Evolutionary conservation across 2,888 invertebrate species (phyloP).

Genomic region (Leistus spinibarbis): DNA sequence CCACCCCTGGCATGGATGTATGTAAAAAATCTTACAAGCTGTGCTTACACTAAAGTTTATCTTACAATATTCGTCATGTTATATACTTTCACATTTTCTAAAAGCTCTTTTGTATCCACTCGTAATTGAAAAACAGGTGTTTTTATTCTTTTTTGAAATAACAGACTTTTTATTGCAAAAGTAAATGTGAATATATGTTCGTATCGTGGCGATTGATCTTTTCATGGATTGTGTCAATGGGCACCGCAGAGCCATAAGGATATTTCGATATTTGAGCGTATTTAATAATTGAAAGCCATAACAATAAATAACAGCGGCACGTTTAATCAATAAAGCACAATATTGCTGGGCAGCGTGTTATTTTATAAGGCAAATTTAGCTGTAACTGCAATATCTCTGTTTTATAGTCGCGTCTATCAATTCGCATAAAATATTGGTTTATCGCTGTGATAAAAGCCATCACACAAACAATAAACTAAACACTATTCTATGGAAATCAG

Average conservation of each 20-base stretch:
- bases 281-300: slow-evolving; percentile 24
- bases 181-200: background rate
- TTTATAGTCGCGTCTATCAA: slow-evolving; percentile 13
- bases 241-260: background rate
- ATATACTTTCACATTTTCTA: too few species aligned
- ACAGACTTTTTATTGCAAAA: too few species aligned
- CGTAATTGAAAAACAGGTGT: too few species aligned
- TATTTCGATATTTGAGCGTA: slow-evolving; percentile 21
- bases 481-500: background rate
- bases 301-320: slow-evolving; percentile 21
- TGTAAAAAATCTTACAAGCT: too few species aligned
- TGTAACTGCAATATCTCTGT: background rate
- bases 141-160: too few species aligned
- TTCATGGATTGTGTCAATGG: background rate
- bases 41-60: too few species aligned
- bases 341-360: slow-evolving; percentile 15
- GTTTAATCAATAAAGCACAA: slow-evolving; percentile 30
- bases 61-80: too few species aligned
- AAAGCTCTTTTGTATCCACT: too few species aligned
- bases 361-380: slow-evolving; percentile 16
- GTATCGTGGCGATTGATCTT: too few species aligned
- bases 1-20: too few species aligned
- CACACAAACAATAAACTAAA: slow-evolving; percentile 7
- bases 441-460: slow-evolving; percentile 26
- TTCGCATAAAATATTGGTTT: slow-evolving; percentile 32